Conservation (phyloP, 2,797 vertebrate genomes). For the Pseudochirops corinnae region DNA sequence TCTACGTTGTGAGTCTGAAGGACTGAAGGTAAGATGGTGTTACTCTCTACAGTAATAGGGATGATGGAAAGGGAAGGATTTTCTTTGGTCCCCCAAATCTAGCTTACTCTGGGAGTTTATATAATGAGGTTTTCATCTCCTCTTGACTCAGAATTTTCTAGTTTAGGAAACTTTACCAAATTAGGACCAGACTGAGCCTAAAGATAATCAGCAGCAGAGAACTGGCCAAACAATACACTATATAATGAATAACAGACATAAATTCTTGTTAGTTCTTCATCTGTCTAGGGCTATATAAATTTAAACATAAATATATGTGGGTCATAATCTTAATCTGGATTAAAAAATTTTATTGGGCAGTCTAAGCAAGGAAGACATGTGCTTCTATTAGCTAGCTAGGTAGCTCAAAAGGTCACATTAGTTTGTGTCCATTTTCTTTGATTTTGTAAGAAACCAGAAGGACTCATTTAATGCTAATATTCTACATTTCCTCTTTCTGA, state of each 20-base stretch:
- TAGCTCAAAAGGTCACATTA: background rate
- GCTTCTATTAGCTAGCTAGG: background rate
- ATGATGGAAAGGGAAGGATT: background rate
- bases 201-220: background rate
- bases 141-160: background rate
- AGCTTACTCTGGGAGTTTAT: background rate
- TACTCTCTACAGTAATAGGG: background rate
- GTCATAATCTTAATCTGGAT: background rate
- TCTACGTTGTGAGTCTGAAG: background rate
- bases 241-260: background rate
- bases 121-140: background rate
- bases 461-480: background rate
- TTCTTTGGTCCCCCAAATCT: background rate
- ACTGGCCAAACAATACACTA: fast-evolving
- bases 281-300: background rate
- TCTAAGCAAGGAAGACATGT: background rate
- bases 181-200: background rate
- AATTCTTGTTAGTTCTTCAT: background rate
- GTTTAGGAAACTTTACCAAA: background rate
- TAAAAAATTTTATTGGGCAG: background rate
- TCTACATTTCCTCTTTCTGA: background rate
- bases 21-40: background rate
- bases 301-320: background rate
- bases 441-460: background rate
- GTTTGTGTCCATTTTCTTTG: background rate